Evolutionary conservation across 2,888 invertebrate genomes (phyloP), one percentile per base, ranked within the genome.

Genomic region (Nowickia ferox): DNA sequence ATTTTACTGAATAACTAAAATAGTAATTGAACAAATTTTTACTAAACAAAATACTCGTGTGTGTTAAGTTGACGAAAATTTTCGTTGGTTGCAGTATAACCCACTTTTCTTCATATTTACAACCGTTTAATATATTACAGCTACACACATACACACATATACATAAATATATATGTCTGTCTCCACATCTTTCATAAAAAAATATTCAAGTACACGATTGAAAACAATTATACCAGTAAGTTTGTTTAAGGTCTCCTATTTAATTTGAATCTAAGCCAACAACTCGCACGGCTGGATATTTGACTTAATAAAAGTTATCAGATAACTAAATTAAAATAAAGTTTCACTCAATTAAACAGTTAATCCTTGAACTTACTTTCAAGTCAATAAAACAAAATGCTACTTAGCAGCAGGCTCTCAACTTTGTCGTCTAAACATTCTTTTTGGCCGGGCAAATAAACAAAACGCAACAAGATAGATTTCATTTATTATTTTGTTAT

Each of bases 281-380:
- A 57, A 22, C 1, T 6, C 5, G n/a, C 57, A 44, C 17, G 51
- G 42, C 53, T 63, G 17, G 22, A 71, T 53, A 53, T 46, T 51
- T 46, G 17, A 55, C 65, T 72, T 46, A 30, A 79, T 65, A 22
- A 55, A 79, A 38, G 22, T 46, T 57, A 10, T 3, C 55, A 65
- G 53, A 72, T 15, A 5, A 69, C 51, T 69, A 40, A n/a, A 66
- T 66, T 59, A 66, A 65, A 80, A 48, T 30, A 30, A 17, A 59
- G n/a, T 48, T 77, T 51, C 74, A 63, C 72, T 75, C 75, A 79
- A 82, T 79, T 86, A 82, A 86, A 79, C 59, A 65, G 75, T 82
- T 76, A 82, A 69, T 74, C 81, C 75, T 79, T 86, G 82, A 86
- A 75, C 82, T 86, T 63, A 44, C 57, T 71, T 22, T 65, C 22